A percentile compares a stretch with the other conserved stretches of the same genome.
phyloP scores from a whole-genome alignment of 2,888 invertebrate species.

The Leptura quadrifasciata region DNA sequence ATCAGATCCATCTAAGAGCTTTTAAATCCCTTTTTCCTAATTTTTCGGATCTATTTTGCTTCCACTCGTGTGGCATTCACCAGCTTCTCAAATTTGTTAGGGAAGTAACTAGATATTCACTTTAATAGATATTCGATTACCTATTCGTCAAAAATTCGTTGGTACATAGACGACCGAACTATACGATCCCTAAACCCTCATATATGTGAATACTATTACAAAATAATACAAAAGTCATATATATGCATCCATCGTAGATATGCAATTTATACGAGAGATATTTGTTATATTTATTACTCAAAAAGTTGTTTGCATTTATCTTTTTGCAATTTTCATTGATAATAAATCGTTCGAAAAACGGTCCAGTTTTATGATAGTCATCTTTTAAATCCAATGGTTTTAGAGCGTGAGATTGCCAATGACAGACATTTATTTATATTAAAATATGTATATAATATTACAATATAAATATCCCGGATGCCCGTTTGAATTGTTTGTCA shows the following conservation, averaged over 20 bases:
- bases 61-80: no score
- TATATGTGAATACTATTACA: no score
- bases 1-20: no score
- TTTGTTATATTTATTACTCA: background rate
- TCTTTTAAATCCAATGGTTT: background rate
- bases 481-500: background rate
- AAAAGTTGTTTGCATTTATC: background rate
- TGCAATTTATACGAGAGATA: background rate
- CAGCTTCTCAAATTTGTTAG: no score
- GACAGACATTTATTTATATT: background rate
- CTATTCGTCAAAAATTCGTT: no score
- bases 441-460: background rate
- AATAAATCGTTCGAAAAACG: background rate
- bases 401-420: background rate
- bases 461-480: background rate
- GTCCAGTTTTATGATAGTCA: background rate
- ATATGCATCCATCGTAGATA: background rate
- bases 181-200: no score
- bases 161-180: no score
- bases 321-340: background rate
- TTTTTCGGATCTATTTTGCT: no score
- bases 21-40: no score
- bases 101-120: no score
- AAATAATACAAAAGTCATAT: background rate
- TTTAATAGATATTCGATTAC: no score